Base-by-base conservation (phyloP, 2,888 invertebrate genomes). In the Melieria crassipennis region DNA sequence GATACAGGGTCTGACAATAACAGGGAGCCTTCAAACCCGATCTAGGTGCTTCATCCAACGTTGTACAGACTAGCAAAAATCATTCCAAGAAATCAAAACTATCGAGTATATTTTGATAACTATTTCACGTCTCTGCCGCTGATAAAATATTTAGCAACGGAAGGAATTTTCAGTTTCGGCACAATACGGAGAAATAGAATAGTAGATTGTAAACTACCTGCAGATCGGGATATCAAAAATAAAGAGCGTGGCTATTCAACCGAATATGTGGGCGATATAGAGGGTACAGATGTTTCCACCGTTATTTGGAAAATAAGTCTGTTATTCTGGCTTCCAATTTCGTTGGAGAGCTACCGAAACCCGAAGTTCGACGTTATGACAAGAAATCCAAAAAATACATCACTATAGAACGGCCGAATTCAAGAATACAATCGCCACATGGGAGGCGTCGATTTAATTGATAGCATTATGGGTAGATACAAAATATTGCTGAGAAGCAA, bases 291-390 rank as follows among this genome's bases (percentile, higher is more conserved):
- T 60, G 46, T 75, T 4, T 57, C 63, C 60, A 71, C 69, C 43
- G 72, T 74, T 16, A 65, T 46, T 16, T 74, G 69, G 71, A 74
- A 74, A 56, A 67, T 62, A 74, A 71, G 73, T 42, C 70, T 16
- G 72, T 71, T n/a, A 75, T 52, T 55, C 57, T 75, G 55, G 67
- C 65, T 56, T 74, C 67, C 57, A 75, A 58, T 4, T 76, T 76
- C 64, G 65, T 61, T 65, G 71, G 73, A 13, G 50, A 74, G 64
- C 47, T 68, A 5, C 73, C 69, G n/a, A 55, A 67, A 45, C 6
- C 58, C 60, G 65, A 67, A 58, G 61, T 61, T 13, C 47, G 68
- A 58, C 60, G 73, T 13, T 71, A 60, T 46, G 73, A 70, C 10
- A 73, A 73, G 66, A 43, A 46, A 7, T 65, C 55, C 7, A 16